Percentiles rank a stretch among this genome's conserved stretches.
phyloP scores from a whole-genome alignment of 2,113 vertebrate genomes.

The Daubentonia madagascariensis region DNA sequence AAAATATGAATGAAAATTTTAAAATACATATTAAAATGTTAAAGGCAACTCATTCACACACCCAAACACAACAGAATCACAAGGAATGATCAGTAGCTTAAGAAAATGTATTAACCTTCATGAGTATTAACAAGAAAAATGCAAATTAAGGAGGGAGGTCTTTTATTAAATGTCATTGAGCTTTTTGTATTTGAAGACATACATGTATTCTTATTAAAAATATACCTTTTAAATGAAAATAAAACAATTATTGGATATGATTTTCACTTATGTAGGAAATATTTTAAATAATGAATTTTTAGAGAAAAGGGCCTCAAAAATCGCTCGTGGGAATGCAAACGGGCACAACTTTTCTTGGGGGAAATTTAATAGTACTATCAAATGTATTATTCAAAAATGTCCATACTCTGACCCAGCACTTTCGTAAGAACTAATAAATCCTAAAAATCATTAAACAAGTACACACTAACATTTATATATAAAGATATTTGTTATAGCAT shows the following conservation, averaged over 20 bases:
- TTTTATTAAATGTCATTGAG: background rate
- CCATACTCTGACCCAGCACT: no score
- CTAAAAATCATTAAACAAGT: no score
- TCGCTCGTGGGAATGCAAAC: background rate
- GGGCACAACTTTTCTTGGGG: background rate
- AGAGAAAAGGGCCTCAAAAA: background rate
- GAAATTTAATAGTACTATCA: background rate
- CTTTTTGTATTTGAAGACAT: background rate
- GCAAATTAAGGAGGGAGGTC: background rate
- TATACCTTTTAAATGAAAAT: background rate
- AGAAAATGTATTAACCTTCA: background rate
- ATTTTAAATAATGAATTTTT: background rate
- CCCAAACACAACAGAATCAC: background rate
- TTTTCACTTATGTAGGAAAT: background rate
- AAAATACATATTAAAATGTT: no score
- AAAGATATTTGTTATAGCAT: no score
- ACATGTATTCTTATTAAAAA: background rate
- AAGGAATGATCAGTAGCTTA: background rate
- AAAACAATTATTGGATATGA: background rate
- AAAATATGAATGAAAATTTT: background rate
- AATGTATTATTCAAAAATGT: background rate
- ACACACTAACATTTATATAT: no score
- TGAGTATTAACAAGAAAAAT: background rate
- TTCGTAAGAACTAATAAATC: no score
- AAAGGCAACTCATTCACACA: background rate